Evolutionary conservation across 1,140 invertebrate genomes (phyloP), one percentile per base, ranked within the genome.

Genomic region (Latrodectus geometricus): DNA sequence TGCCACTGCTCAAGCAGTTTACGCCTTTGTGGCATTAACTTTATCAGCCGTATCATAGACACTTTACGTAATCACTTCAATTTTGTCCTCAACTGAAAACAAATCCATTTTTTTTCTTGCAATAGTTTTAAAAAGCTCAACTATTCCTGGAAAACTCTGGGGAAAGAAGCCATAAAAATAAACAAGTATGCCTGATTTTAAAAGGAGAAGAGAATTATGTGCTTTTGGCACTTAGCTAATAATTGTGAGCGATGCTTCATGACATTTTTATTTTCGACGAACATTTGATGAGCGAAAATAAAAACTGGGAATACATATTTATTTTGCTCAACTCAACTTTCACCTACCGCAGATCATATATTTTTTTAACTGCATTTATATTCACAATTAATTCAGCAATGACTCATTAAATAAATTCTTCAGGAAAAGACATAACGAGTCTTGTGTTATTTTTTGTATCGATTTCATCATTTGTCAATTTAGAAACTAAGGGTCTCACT

Each of bases 71-170:
- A 76, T 73, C 72, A 76, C 73, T 73, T 75, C 82, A 76, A 74
- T 74, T 83, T 74, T 50, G 80, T 15, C 70, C 54, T 74, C 54
- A 65, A 52, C 70, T 35, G 35, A 74, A n/a, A 56, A 84, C 21
- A 76, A 84, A 76, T 61, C 8, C 8, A 56, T 17, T 14, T 61
- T 11, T 14, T 61, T 61, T 23, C 61, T 84, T 84, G 72, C 35
- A 9, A 75, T 72, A 84, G 72, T 35, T 84, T 61, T 73, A 73
- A 84, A 84, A 73, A 84, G 73, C 70, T 35, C 50, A n/a, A 74
- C 69, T 84, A 84, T 84, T 84, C 65, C 76, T 48, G 49, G 72
- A 76, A 48, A 52, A 52, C 68, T 84, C 73, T 23, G 9, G 56
- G 69, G 65, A 83, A 65, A 35, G 49, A 48, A n/a, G 52, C 48